These are phyloP conservation scores for Protobothrops mucrosquamatus DNA, from an alignment of 2,113 vertebrate genomes.

Conservation along the genomic window DNA sequence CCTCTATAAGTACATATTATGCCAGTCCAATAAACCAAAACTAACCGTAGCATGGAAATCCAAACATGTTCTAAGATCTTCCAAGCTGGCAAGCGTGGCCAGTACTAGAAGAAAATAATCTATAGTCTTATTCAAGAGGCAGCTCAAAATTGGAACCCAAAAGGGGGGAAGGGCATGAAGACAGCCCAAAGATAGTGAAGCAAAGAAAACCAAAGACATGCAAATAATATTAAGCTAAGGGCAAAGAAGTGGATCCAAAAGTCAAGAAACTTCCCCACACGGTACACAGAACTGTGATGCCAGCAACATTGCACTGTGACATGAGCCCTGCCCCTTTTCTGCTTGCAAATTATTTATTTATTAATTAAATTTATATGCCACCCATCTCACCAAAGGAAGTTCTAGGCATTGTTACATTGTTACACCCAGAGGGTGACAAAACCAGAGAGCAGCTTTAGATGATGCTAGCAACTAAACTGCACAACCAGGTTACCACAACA, in stretches of 20 bases:
- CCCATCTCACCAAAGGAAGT: not conserved
- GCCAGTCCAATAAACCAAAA: not conserved
- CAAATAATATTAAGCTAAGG: not conserved
- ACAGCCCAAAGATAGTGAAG: not conserved
- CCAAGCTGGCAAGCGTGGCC: not conserved
- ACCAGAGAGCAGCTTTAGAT: not conserved
- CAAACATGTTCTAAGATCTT: not conserved
- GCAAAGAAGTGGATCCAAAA: not conserved
- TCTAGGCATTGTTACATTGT: not conserved
- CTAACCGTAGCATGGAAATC: not conserved
- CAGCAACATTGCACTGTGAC: not conserved
- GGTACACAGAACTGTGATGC: not conserved
- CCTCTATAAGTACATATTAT: not conserved
- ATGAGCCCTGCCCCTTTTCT: not conserved
- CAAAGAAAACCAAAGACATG: not conserved
- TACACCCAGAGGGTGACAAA: too few species aligned
- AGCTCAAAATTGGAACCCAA: not conserved
- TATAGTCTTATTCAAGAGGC: not conserved
- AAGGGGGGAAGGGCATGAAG: not conserved
- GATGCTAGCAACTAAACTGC: not conserved
- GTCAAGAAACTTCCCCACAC: not conserved
- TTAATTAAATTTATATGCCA: not conserved
- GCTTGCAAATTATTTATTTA: not conserved
- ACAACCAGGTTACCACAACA: not conserved
- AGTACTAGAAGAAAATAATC: not conserved